These are phyloP conservation scores for Nannobrachium achirus DNA, from an alignment of 2,113 vertebrate genomes.

Conservation along the genomic window DNA sequence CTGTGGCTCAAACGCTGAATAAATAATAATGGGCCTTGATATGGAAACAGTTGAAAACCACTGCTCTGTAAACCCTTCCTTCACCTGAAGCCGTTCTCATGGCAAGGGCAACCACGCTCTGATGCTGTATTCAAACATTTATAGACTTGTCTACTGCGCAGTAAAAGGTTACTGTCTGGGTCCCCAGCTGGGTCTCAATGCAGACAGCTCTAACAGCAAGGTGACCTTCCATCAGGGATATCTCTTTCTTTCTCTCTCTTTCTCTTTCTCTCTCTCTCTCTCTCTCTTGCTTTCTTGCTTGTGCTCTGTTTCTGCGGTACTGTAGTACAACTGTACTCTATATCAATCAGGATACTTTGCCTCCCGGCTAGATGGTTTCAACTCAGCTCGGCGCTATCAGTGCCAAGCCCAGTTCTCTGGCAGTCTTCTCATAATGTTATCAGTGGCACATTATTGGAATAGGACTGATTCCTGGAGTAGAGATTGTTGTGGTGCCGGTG, in stretches of 20 bases:
- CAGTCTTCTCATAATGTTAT: slow-evolving; percentile 30
- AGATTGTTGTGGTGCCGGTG: slow-evolving; percentile 14
- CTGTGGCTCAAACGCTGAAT: too few relatives aligned
- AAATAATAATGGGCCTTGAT: too few relatives aligned
- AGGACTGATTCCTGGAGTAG: slow-evolving; percentile 12
- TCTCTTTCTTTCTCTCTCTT: slow-evolving; percentile 31
- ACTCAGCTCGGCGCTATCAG: slow-evolving; percentile 15
- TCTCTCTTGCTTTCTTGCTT: neutral
- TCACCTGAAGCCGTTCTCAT: slow-evolving; percentile 10
- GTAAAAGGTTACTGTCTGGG: slow-evolving; percentile 27
- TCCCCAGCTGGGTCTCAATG: slow-evolving; percentile 4
- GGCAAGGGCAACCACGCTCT: slow-evolving; percentile 16
- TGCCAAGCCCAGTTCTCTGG: slow-evolving; percentile 31
- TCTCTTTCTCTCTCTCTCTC: slow-evolving; percentile 26
- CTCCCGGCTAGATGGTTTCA: slow-evolving; percentile 45
- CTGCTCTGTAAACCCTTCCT: slow-evolving; percentile 8
- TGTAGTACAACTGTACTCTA: slow-evolving; percentile 30
- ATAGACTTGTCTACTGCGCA: slow-evolving; percentile 13
- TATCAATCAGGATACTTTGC: slow-evolving; percentile 59
- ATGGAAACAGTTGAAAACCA: too few relatives aligned
- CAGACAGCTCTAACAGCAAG: slow-evolving; percentile 44
- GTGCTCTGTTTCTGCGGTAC: too few relatives aligned
- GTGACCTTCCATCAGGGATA: slow-evolving; percentile 64
- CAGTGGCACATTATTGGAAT: slow-evolving; percentile 19
- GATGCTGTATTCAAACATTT: slow-evolving; percentile 38